Base-by-base conservation (phyloP, 2,888 invertebrate species). In the Drosophila multiciliata region DNA sequence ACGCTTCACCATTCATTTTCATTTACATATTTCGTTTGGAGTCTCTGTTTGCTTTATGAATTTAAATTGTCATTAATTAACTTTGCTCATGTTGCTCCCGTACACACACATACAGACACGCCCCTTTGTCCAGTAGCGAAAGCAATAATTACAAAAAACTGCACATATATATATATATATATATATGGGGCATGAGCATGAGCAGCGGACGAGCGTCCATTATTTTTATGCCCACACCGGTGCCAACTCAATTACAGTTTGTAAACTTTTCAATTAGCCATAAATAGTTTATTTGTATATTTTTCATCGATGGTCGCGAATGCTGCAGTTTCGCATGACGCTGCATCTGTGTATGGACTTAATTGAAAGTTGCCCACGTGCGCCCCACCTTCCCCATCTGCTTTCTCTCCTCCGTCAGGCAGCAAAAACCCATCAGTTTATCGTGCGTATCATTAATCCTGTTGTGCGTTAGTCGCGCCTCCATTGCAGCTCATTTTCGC, bases 21-120 rank as follows among this genome's bases (percentile, higher is more conserved):
- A 85, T 86, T 87, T 82, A 84, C 85, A 75, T 87, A 71, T 83
- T 76, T 80, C 75, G 72, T 69, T 72, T 76, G 60, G 78, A 59
- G 49, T 72, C 75, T 81, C 73, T 89, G 84, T 81, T 83, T 88
- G 87, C 83, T 90, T 87, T 90, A 90, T 90, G 90, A 90, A 91
- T 90, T 90, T 91, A 90, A 90, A 91, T 90, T 90, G 87, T 84
- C 91, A 91, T 91, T 90, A 91, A 90, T 90, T 91, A 91, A 90
- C 85, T 90, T 73, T 59, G 69, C 61, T 62, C 74, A 66, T 69
- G 52, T 72, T 60, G 50, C 23, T 15, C 26, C 6, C 42, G 23
- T 38, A 55, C 54, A 69, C 78, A 78, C 69, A 17, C 6, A n/a
- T 70, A n/a, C 71, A 49, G 62, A 15, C 15, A 36, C 38, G 45